Conservation (phyloP, 1,140 invertebrate species). For the Drosophila takahashii region DNA sequence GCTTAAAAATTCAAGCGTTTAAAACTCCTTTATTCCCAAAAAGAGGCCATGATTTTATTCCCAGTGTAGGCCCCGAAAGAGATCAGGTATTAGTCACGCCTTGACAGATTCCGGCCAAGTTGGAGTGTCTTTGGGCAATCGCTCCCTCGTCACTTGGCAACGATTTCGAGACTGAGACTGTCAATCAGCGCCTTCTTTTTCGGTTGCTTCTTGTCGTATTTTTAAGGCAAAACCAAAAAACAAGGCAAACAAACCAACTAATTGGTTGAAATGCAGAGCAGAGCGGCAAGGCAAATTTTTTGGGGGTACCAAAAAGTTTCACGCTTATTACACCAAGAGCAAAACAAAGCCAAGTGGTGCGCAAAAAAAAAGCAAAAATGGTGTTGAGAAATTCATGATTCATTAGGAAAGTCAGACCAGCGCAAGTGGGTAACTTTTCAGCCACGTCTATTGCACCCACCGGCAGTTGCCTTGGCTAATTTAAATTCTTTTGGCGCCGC, state of each 20-base stretch:
- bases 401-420: slow-evolving; percentile 64
- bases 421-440: slow-evolving; percentile 63
- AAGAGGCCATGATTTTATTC: neutral
- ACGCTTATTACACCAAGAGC: slow-evolving; percentile 76
- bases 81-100: slow-evolving; percentile 64
- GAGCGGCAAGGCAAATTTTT: slow-evolving; percentile 19
- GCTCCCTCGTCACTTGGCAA: slow-evolving; percentile 63
- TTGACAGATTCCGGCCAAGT: slow-evolving; percentile 33
- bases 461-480: slow-evolving; percentile 69
- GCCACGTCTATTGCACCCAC: slow-evolving; percentile 57
- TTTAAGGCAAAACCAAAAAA: slow-evolving; percentile 31
- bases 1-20: neutral
- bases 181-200: slow-evolving; percentile 61
- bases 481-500: slow-evolving; percentile 77
- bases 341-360: slow-evolving; percentile 33
- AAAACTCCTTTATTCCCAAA: neutral
- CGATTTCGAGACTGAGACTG: slow-evolving; percentile 63
- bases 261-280: slow-evolving; percentile 76
- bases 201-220: slow-evolving; percentile 8
- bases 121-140: slow-evolving; percentile 19
- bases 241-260: slow-evolving; percentile 68
- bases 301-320: slow-evolving; percentile 70
- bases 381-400: slow-evolving; percentile 74
- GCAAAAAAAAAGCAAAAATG: slow-evolving; percentile 31
- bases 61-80: slow-evolving; percentile 21